Conservation (phyloP, 2,888 invertebrate genomes). For the Eucriotettix oculatus region DNA sequence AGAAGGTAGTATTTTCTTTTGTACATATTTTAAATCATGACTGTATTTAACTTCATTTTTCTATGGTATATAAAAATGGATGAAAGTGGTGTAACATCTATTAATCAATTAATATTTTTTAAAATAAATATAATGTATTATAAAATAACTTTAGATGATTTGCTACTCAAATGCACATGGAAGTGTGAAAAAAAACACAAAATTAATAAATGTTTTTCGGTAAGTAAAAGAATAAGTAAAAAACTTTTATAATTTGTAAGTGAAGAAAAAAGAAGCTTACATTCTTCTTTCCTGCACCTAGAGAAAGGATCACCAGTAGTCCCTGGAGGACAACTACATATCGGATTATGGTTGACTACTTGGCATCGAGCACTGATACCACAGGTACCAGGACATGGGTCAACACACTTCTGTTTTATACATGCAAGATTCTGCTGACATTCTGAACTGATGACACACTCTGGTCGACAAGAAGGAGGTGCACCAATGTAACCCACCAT, state of each 20-base stretch:
- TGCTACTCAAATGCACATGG: no score
- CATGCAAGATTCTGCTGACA: constrained; percentile 46
- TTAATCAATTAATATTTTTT: no score
- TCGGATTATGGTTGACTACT: constrained; percentile 49
- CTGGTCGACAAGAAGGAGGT: constrained; percentile 46
- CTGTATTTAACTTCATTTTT: no score
- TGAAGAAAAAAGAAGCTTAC: constrained; percentile 18
- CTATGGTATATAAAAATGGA: no score
- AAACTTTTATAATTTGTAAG: neutral
- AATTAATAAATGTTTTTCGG: no score
- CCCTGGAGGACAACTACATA: constrained; percentile 44
- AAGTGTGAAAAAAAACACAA: no score
- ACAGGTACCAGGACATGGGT: constrained; percentile 50
- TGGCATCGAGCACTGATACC: constrained; percentile 46
- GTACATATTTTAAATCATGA: no score
- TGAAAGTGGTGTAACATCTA: no score
- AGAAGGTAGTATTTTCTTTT: no score
- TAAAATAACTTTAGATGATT: no score
- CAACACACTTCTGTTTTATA: constrained; percentile 41
- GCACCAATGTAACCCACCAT: constrained; percentile 41
- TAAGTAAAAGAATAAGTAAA: no score
- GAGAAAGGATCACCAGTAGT: constrained; percentile 48
- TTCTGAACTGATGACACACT: constrained; percentile 47
- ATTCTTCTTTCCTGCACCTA: constrained; percentile 25
- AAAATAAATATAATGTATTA: neutral